phyloP scores from a whole-genome alignment of 2,797 vertebrate species.

The Coendou prehensilis region DNA sequence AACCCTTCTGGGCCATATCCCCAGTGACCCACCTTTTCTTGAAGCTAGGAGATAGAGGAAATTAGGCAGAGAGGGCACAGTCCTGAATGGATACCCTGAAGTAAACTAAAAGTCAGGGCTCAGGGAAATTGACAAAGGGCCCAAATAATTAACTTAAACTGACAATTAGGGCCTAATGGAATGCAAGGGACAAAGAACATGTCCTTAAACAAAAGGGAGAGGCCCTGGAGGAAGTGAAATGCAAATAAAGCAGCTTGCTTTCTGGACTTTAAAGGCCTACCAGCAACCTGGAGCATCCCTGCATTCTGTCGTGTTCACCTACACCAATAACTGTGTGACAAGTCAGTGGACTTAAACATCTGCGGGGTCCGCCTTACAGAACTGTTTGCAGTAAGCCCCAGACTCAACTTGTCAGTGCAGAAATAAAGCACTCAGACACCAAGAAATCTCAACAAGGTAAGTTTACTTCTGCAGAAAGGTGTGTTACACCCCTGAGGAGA shows the following conservation, averaged over 20 bases:
- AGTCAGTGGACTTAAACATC: background rate
- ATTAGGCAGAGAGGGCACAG: background rate
- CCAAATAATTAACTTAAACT: background rate
- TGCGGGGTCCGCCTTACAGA: background rate
- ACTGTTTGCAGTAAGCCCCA: background rate
- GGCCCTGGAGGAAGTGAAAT: background rate
- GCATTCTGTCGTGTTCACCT: background rate
- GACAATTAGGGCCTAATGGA: background rate
- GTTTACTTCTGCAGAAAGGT: background rate
- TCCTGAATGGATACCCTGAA: background rate
- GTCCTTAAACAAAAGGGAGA: background rate
- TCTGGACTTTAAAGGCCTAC: background rate
- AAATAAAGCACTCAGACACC: background rate
- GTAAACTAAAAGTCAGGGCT: background rate
- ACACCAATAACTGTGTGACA: background rate
- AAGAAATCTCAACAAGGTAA: background rate
- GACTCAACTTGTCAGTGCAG: background rate
- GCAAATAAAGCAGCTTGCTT: background rate
- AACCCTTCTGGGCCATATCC: background rate
- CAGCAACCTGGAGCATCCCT: background rate
- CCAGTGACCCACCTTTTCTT: background rate
- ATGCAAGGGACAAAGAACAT: background rate
- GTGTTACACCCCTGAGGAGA: background rate
- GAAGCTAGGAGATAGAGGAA: background rate
- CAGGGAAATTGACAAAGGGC: background rate